These are phyloP conservation scores for Portevinia maculata DNA, from an alignment of 2,888 invertebrate species.

Conservation along the genomic window DNA sequence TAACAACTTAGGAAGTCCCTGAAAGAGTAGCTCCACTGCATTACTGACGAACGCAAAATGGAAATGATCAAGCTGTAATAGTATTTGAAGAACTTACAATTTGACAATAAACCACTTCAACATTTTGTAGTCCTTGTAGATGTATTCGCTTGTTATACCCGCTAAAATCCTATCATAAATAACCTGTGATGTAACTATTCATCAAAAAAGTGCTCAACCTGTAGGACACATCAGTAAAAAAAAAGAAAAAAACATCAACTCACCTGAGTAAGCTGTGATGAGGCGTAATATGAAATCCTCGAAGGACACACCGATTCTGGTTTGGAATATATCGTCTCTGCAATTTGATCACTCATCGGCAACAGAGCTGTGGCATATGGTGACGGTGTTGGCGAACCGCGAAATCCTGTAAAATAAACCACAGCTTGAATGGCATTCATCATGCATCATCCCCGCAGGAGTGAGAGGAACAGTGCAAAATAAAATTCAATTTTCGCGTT, in stretches of 20 bases:
- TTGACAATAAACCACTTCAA: too few relatives aligned
- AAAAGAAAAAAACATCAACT: slow-evolving; percentile 76
- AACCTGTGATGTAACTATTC: neutral
- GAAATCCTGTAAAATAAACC: slow-evolving; percentile 79
- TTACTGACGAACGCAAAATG: too few relatives aligned
- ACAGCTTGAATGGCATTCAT: slow-evolving; percentile 44
- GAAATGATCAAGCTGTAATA: too few relatives aligned
- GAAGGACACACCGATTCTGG: slow-evolving; percentile 85
- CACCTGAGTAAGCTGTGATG: slow-evolving; percentile 90
- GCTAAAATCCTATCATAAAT: too few relatives aligned
- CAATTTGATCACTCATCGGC: slow-evolving; percentile 83
- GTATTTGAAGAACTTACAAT: too few relatives aligned
- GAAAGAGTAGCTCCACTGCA: too few relatives aligned
- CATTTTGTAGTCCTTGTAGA: too few relatives aligned
- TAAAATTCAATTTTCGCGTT: slow-evolving; percentile 59
- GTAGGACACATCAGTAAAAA: neutral
- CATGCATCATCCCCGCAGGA: slow-evolving; percentile 1
- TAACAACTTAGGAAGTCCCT: too few relatives aligned
- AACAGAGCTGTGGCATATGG: slow-evolving; percentile 88
- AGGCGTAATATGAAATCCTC: slow-evolving; percentile 90
- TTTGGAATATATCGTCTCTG: slow-evolving; percentile 85
- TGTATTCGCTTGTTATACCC: too few relatives aligned
- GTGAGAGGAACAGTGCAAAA: neutral
- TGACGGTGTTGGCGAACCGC: slow-evolving; percentile 85
- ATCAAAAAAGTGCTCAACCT: neutral